These are phyloP conservation scores for Semibalanus balanoides DNA, from an alignment of 1,140 invertebrate species.

Conservation along the genomic window DNA sequence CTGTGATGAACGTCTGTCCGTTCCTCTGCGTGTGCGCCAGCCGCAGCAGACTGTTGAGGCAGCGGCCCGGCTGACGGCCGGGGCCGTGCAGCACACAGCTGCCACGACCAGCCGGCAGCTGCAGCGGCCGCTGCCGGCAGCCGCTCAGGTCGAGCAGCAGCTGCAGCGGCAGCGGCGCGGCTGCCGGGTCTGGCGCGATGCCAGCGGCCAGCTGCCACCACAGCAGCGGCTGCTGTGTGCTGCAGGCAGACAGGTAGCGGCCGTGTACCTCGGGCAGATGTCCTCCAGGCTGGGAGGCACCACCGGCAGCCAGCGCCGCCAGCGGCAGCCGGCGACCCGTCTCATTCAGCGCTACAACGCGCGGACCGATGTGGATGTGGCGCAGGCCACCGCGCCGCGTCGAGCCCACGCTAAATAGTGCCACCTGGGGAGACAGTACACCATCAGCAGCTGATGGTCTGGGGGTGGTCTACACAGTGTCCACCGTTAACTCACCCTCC, in stretches of 20 bases:
- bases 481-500: too few relatives aligned
- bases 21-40: background rate
- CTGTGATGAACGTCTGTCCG: background rate
- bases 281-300: background rate
- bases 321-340: slow-evolving; percentile 16
- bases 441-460: too few relatives aligned
- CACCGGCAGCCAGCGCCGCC: slow-evolving; percentile 11
- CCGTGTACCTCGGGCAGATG: background rate
- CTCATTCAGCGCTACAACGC: slow-evolving; percentile 20
- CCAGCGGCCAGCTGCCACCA: slow-evolving; percentile 4
- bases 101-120: background rate
- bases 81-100: background rate
- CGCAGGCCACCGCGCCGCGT: slow-evolving; percentile 21
- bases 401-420: slow-evolving; percentile 11
- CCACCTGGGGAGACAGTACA: too few relatives aligned
- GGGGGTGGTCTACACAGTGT: too few relatives aligned
- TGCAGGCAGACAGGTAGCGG: background rate
- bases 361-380: slow-evolving; percentile 18
- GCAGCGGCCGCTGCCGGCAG: background rate
- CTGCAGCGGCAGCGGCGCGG: background rate
- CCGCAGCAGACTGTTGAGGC: background rate
- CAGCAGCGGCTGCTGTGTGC: background rate
- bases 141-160: background rate
- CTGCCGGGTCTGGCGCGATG: background rate
- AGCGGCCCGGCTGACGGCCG: background rate